Evolutionary conservation across 2,888 invertebrate species (phyloP), one percentile per base, ranked within the genome.

Genomic region (Tethea ocularis): DNA sequence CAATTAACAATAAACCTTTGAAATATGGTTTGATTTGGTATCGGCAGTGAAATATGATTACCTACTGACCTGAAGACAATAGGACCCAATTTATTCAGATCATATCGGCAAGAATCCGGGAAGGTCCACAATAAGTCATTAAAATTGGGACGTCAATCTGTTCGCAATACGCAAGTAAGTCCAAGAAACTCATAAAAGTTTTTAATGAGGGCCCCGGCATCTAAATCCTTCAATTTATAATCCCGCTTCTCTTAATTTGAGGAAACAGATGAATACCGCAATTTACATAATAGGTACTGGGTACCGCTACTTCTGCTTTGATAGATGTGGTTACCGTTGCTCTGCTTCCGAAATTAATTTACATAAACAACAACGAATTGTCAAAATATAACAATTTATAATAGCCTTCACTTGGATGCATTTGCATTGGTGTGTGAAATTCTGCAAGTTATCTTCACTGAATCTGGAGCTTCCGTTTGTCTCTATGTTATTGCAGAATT

Each of bases 111-210:
- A 57, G 56, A 58, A 54, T 64, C 58, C 55, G 60, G 66, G 15
- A 38, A n/a, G 66, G 65, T 69, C 61, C 60, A 71, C 72, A 76
- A 74, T 77, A 74, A 80, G 75, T 79, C 76, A 83, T 82, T 80
- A 77, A 80, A 82, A 82, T 84, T 75, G 68, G 64, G 68, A 66
- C 74, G 72, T 78, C 76, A 78, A 75, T 82, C 78, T 78, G 71
- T 73, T 75, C 73, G 69, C 66, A 74, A 76, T 73, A 77, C 68
- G 75, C 71, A 71, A 74, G 74, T 64, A 80, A 81, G 73, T 80
- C 72, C 36, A 71, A 62, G 74, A 76, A 83, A 78, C 77, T 84
- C 79, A 82, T 86, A 83, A 84, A 86, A 86, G 83, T 86, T 86
- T 84, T 76, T 81, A 85, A 86, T 83, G 79, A 80, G 75, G 69